Base-by-base conservation (phyloP, 2,113 vertebrate species). In the Oncorhynchus masou region DNA sequence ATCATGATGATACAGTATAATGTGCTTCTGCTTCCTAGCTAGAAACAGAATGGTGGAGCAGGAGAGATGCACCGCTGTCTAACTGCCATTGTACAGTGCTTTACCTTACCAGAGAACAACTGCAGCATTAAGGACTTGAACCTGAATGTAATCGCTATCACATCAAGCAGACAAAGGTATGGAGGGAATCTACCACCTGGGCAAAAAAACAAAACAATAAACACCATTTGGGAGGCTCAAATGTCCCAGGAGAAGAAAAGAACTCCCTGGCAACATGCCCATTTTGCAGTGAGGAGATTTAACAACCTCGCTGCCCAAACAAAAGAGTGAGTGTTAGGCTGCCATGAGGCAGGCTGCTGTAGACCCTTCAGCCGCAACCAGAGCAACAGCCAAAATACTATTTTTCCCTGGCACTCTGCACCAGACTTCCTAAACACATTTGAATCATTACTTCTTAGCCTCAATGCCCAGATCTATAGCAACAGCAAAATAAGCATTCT, bases 261-360 rank as follows among this genome's bases (percentile, higher is more conserved):
- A 34, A 12, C 34, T 45, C 9, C 9, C 64, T 75, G 39, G 51
- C 51, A 54, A 76, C 39, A 73, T 57, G 86, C 87, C 87, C 70
- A 81, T 22, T 54, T 54, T 54, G 51, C 51, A 19, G 51, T 19
- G 51, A 76, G 62, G 70, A 70, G 82, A 60, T 70, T 80, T 74
- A 68, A 73, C 73, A 65, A 77, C 72, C 73, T 79, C 5, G 64
- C 68, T 51, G 81, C 78, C 68, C 79, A 81, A 83, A 92, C 88
- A 91, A 92, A 89, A 88, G 78, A 74, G 34, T 75, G 79, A 86
- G 73, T 90, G 89, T 92, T 81, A 67, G 51, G 22, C 74, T 69
- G n/a, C 7, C 59, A 54, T 54, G 51, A 19, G 51, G 51, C 15
- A 16, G 13, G 12, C 51, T 54, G 51, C 51, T 54, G 51, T 19